Evolutionary conservation across 2,113 vertebrate species (phyloP), one percentile per base, ranked within the genome.

Genomic region (Sardina pilchardus): DNA sequence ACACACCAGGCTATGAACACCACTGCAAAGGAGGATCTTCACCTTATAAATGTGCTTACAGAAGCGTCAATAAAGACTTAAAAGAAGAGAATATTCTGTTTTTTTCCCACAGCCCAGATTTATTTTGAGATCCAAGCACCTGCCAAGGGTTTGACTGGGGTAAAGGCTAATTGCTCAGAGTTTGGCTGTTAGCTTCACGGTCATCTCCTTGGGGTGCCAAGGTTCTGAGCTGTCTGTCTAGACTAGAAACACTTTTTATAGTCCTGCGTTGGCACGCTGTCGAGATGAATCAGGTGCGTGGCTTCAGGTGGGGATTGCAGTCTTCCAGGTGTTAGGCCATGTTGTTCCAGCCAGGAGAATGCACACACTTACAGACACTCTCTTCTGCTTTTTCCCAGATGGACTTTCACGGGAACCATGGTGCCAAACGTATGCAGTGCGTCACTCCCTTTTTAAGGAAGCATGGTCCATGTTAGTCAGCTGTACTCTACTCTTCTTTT

Each of bases 181-280:
- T 17, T 12, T 36, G 59, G 67, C 34, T 78, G 30, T 45, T 39
- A 42, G 43, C 81, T 50, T 3, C 30, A 14, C 36, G 8, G 42
- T 44, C 63, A 45, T 82, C 26, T 16, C 85, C 34, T 10, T 80
- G 67, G n/a, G 80, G 63, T 53, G 85, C 26, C 78, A 63, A 45
- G 80, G 53, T 24, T 21, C 9, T 45, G 44, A 24, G 50, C 63
- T 67, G n/a, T 67, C 63, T 67, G 63, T 67, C 63, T 67, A 67
- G n/a, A 67, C n/a, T n/a, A 30, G 12, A 8, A 2, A 67, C 63
- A 63, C 21, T 63, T 67, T 59, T 59, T 24, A 59, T 59, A 59
- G 56, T 6, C 19, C 19, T 24, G 24, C 56, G 8, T n/a, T 59
- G 56, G 56, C 56, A 59, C 24, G 12, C 63, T 67, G 63, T 30